phyloP scores from a whole-genome alignment of 2,113 vertebrate species.

The Microcebus lehilahytsara region DNA sequence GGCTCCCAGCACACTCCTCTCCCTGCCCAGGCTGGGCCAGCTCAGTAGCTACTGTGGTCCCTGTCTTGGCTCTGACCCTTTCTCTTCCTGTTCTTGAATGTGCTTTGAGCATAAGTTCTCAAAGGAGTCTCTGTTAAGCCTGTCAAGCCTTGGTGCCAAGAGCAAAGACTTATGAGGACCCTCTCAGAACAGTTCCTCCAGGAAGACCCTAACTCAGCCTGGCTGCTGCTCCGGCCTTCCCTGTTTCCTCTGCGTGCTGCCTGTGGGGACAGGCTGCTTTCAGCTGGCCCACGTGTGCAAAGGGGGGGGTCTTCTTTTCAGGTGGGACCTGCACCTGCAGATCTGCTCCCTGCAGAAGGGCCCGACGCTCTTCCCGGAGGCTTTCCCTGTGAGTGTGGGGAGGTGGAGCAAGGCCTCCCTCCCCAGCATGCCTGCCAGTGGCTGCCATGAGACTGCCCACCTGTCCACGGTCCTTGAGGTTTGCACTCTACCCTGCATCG shows the following conservation, averaged over 20 bases:
- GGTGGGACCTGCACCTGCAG: neutral
- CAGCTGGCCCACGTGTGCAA: neutral
- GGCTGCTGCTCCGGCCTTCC: accelerated
- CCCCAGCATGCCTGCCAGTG: neutral
- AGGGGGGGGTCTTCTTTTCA: neutral
- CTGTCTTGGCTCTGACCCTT: neutral
- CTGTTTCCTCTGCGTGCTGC: neutral
- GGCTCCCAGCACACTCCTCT: neutral
- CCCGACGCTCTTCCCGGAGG: too few relatives aligned
- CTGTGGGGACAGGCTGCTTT: neutral
- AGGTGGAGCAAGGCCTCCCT: neutral
- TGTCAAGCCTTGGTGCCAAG: neutral
- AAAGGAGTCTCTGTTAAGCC: neutral
- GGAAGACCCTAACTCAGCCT: neutral
- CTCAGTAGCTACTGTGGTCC: neutral
- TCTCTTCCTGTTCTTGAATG: neutral
- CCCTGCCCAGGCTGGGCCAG: neutral
- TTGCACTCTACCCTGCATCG: neutral
- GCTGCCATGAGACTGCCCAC: neutral
- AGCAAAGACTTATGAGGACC: neutral
- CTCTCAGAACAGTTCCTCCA: neutral
- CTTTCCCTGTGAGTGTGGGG: accelerated
- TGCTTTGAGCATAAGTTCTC: neutral
- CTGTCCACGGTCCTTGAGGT: neutral
- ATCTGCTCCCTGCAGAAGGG: neutral